Evolutionary conservation across 1,140 invertebrate genomes (phyloP), one percentile per base, ranked within the genome.

Genomic region (Aphelenchoides fujianensis): DNA sequence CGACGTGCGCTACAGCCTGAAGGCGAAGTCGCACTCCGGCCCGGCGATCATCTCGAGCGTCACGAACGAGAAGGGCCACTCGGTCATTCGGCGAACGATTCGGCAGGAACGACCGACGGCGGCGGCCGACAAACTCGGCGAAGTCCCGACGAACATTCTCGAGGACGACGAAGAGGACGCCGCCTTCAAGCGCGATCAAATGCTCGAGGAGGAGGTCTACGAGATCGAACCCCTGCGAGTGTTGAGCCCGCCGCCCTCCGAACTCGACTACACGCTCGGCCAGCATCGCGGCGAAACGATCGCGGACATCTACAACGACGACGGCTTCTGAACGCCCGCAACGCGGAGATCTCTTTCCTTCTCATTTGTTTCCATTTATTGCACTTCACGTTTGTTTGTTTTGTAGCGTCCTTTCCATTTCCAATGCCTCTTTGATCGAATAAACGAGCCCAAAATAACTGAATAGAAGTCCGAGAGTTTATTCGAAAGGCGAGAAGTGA

Each of bases 221-320:
- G 16, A 12, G 41, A 31, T n/a, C 31, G 74, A 75, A 32, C 41
- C 34, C 12, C 70, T 75, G 41, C 68, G 57, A 19, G 9, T 31
- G 16, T 27, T 75, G 9, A 74, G 59, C 31, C 74, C 74, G 2
- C 73, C 74, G 32, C 74, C 74, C 3, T 48, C 74, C 1, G 63
- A 66, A 36, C 12, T 16, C 2, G 63, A 66, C 36, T 66, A 66
- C 63, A n/a, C 32, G 37, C 31, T 34, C 3, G 16, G 27, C 12
- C 63, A 36, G 32, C 37, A 12, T 19, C 16, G 63, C 16, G 63
- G 63, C n/a, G 63, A 66, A 66, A 34, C 63, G 12, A 12, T 66
- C 12, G 16, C 31, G 12, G 63, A 66, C 12, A 16, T 66, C 27
- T 66, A 32, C 34, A 35, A 66, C 31, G 63, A 30, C 16, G 63